Conservation (phyloP, 2,797 vertebrate species). For the Taeniopygia guttata region DNA sequence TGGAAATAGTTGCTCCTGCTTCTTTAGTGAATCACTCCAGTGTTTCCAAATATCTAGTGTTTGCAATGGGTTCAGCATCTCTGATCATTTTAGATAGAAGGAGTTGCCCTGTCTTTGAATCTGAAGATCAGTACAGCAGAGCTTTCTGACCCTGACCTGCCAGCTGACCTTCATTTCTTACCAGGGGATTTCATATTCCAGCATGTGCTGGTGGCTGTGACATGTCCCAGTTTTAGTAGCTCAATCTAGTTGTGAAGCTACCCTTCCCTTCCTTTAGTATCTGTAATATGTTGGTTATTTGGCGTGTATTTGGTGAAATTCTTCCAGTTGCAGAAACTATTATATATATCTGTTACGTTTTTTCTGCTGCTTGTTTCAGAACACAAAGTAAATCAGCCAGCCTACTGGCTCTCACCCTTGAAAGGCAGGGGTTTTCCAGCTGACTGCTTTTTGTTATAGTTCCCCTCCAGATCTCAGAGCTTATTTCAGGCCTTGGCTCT, state of each 20-base stretch:
- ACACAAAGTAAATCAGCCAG: not conserved
- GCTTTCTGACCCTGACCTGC: not conserved
- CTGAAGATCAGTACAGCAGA: not conserved
- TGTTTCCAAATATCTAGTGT: not conserved
- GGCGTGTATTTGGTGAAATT: not conserved
- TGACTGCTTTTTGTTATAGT: not conserved
- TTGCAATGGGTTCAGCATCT: not conserved
- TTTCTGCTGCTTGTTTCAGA: not conserved
- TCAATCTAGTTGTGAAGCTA: not conserved
- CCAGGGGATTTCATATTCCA: not conserved
- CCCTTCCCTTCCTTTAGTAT: not conserved
- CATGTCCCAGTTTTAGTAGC: not conserved
- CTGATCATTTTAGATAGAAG: not conserved
- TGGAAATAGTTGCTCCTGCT: not conserved
- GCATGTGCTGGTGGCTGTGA: not conserved
- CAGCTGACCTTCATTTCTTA: not conserved
- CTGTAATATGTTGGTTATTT: not conserved
- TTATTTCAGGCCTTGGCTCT: not conserved
- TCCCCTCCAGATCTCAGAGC: not conserved
- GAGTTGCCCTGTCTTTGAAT: not conserved
- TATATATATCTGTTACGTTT: not conserved
- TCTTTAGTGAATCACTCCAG: not conserved
- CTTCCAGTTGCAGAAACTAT: not conserved
- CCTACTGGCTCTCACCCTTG: not conserved
- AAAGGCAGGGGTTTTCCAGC: conserved; percentile 5